Conservation (phyloP, 2,888 invertebrate species). For the Horisme vitalbata region DNA sequence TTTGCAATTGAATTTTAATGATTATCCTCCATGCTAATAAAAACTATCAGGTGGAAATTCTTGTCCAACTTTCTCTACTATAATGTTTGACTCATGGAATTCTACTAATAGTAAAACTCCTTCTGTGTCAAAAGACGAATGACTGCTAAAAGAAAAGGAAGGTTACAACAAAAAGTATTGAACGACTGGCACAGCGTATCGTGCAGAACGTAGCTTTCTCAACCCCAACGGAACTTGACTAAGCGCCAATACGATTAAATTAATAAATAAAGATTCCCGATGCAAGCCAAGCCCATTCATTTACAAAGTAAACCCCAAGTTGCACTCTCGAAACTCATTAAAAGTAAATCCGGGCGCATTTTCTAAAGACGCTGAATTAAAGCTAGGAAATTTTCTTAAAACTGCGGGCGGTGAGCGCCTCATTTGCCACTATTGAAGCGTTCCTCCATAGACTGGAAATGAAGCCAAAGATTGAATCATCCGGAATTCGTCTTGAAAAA, state of each 20-base stretch:
- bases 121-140: too few relatives aligned
- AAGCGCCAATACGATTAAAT: slow-evolving; percentile 36
- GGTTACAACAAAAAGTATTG: too few relatives aligned
- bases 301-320: slow-evolving; percentile 74
- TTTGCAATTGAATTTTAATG: too few relatives aligned
- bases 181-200: too few relatives aligned
- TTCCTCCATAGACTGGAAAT: slow-evolving; percentile 58
- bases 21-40: too few relatives aligned
- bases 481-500: slow-evolving; percentile 50
- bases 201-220: background rate
- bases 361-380: slow-evolving; percentile 79
- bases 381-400: slow-evolving; percentile 74
- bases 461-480: slow-evolving; percentile 59
- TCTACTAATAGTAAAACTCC: too few relatives aligned
- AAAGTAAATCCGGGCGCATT: slow-evolving; percentile 79
- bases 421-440: slow-evolving; percentile 78
- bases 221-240: slow-evolving; percentile 12
- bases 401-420: slow-evolving; percentile 70
- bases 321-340: slow-evolving; percentile 78
- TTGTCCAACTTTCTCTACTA: too few relatives aligned
- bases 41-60: too few relatives aligned
- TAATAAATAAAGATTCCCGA: slow-evolving; percentile 47
- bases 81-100: too few relatives aligned
- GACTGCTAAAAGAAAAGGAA: too few relatives aligned
- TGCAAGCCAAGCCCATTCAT: slow-evolving; percentile 61